Evolutionary conservation across 2,888 invertebrate species (phyloP), one percentile per base, ranked within the genome.

Genomic region (Gandaritis pyraliata): DNA sequence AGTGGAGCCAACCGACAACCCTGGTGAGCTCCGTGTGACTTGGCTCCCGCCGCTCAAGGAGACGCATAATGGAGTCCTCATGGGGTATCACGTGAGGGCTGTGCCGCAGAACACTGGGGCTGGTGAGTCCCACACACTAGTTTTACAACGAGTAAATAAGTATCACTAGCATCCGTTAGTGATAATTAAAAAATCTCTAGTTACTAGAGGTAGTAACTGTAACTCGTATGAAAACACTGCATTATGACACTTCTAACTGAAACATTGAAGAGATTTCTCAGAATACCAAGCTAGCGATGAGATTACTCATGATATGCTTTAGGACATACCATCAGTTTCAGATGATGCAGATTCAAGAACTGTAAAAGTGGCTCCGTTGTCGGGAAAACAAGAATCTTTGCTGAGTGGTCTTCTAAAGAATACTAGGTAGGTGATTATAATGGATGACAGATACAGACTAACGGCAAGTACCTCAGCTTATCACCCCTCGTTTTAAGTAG

Each of bases 351-450:
- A 90, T 8, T 83, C 90, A 0, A 82, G 87, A 49, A 87, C 86
- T 0, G 56, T 89, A 1, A 92, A 92, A 72, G 82, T 91, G 0
- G 80, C 85, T 0, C 86, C 86, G 52, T 73, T 86, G 11, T 73
- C 83, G 1, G 87, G 88, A 0, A 89, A 90, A 68, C 90, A 90
- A 58, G 90, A 91, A 61, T 81, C 88, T 0, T 60, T 86, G 12
- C 63, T 93, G 1, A 88, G 85, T 56, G 91, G 90, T 88, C 94
- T 93, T 84, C 90, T 85, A 83, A 95, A 90, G 88, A 94, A 88
- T 80, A 93, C 87, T 52, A 86, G 90, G 90, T 89, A 75, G n/a
- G 6, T 13, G 13, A n/a, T 39, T n/a, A 15, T 8, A n/a, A n/a
- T 3, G 3, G 38, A 38, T 10, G 38, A 38, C 38, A 1, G 38